These are phyloP conservation scores for Himalopsyche japonica DNA, from an alignment of 2,888 invertebrate species.

Conservation along the genomic window DNA sequence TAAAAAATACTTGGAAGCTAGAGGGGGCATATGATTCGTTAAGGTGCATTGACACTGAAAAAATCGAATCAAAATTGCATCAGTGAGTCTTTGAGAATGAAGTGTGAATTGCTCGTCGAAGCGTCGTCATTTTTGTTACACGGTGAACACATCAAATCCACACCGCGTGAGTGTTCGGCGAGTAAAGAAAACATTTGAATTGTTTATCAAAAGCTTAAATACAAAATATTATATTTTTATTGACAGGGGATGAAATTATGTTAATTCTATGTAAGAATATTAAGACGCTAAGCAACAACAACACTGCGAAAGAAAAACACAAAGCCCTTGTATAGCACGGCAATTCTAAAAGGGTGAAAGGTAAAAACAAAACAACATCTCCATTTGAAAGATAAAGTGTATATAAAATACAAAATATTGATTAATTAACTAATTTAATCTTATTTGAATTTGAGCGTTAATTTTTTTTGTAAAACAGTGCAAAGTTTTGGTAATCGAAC, in stretches of 20 bases:
- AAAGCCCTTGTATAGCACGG: too few relatives aligned
- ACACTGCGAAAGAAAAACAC: too few relatives aligned
- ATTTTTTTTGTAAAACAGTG: too few relatives aligned
- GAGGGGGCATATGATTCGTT: not conserved
- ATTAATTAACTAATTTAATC: too few relatives aligned
- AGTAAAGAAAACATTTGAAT: conserved; percentile 8
- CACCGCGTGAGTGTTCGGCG: conserved; percentile 15
- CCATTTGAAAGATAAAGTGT: too few relatives aligned
- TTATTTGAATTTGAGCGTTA: too few relatives aligned
- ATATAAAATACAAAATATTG: too few relatives aligned
- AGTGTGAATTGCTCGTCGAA: conserved; percentile 29
- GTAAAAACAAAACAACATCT: too few relatives aligned
- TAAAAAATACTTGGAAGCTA: not conserved
- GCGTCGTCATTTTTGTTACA: conserved; percentile 18
- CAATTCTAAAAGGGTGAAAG: too few relatives aligned
- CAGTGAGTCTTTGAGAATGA: conserved; percentile 26
- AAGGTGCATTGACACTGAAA: conserved; percentile 30
- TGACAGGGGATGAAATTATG: not conserved
- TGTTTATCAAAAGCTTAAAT: conserved; percentile 20
- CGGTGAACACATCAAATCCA: not conserved
- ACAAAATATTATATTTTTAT: conserved; percentile 9
- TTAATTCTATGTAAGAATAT: too few relatives aligned
- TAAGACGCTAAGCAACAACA: too few relatives aligned
- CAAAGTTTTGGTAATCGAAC: too few relatives aligned
- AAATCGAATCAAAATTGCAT: conserved; percentile 33